Percentiles rank a stretch among this genome's conserved stretches.
These are phyloP conservation scores for Ectropis crepuscularia DNA, from an alignment of 2,888 invertebrate species.

Conservation along the genomic window DNA sequence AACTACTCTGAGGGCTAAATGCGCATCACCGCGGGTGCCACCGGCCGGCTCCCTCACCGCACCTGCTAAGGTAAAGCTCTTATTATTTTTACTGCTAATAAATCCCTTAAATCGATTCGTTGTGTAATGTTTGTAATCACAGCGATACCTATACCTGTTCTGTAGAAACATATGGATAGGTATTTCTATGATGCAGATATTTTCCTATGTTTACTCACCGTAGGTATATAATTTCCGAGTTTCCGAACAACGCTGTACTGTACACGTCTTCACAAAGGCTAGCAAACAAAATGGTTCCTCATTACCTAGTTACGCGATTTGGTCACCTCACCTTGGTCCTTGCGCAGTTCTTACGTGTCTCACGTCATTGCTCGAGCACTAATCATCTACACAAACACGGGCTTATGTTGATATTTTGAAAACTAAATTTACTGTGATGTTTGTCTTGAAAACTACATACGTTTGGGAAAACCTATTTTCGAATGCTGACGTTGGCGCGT, in stretches of 20 bases:
- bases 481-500: background rate
- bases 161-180: conserved; percentile 22
- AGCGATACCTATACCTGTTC: conserved; percentile 32
- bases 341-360: conserved; percentile 59
- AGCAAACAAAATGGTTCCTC: conserved; percentile 50
- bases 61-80: conserved; percentile 57
- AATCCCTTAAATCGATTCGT: conserved; percentile 50
- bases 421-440: conserved; percentile 26
- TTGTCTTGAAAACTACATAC: background rate
- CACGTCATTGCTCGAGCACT: conserved; percentile 67
- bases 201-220: conserved; percentile 18
- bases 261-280: conserved; percentile 38
- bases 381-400: conserved; percentile 66
- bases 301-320: conserved; percentile 56
- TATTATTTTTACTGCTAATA: conserved; percentile 21
- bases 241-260: conserved; percentile 20
- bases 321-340: conserved; percentile 66
- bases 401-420: conserved; percentile 48
- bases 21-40: conserved; percentile 74
- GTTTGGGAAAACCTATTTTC: conserved; percentile 2
- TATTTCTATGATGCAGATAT: conserved; percentile 5
- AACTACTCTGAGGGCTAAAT: conserved; percentile 61
- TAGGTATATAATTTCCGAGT: conserved; percentile 16
- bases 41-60: conserved; percentile 31
- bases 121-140: conserved; percentile 71